phyloP scores from a whole-genome alignment of 2,888 invertebrate genomes.

The Synanthedon myopaeformis region DNA sequence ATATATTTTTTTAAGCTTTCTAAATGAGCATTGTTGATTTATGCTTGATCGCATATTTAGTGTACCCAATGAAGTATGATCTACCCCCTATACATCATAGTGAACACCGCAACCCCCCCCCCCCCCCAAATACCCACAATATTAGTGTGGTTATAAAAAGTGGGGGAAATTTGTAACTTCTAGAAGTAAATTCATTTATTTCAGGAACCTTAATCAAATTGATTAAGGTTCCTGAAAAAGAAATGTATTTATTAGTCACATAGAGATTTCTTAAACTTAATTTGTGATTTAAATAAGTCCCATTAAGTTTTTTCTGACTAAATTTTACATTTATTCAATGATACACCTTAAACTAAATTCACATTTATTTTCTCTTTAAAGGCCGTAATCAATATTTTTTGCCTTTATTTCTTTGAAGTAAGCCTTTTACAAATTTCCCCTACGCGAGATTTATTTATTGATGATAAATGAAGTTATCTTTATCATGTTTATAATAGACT shows the following conservation, averaged over 20 bases:
- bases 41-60: slow-evolving; percentile 51
- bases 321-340: no score
- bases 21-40: slow-evolving; percentile 41
- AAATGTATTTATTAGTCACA: no score
- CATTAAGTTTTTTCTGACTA: no score
- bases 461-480: slow-evolving; percentile 14
- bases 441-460: slow-evolving; percentile 56
- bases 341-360: no score
- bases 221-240: no score
- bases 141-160: slow-evolving; percentile 8
- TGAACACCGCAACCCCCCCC: slow-evolving; percentile 32
- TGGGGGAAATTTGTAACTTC: slow-evolving; percentile 27
- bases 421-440: slow-evolving; percentile 31
- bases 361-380: no score
- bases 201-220: no score
- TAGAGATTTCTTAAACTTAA: no score
- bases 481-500: slow-evolving; percentile 10
- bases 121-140: slow-evolving; percentile 7
- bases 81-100: slow-evolving; percentile 16
- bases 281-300: no score
- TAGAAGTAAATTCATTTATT: no score
- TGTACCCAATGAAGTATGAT: slow-evolving; percentile 31
- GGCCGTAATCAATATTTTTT: no score
- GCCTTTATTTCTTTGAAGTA: neutral
- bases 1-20: slow-evolving; percentile 1